phyloP scores from a whole-genome alignment of 2,888 invertebrate species.

The Masnerella sp. region DNA sequence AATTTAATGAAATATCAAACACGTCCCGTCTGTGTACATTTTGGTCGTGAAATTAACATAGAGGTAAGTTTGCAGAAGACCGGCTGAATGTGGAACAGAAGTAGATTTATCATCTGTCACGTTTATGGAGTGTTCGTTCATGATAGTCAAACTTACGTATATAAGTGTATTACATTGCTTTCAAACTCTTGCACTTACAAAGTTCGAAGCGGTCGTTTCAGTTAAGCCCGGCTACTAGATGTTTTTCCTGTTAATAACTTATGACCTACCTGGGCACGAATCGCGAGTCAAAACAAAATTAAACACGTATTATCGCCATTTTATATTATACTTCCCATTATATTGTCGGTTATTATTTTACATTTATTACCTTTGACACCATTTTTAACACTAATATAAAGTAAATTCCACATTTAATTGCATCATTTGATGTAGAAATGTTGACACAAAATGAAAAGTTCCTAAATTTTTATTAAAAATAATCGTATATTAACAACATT shows the following conservation, averaged over 20 bases:
- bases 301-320: too few relatives aligned
- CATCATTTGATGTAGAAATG: too few relatives aligned
- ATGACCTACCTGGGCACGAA: conserved; percentile 26
- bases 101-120: conserved; percentile 58
- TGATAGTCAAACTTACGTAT: conserved; percentile 57
- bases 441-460: too few relatives aligned
- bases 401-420: too few relatives aligned
- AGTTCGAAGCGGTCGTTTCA: conserved; percentile 47
- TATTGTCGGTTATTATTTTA: too few relatives aligned
- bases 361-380: too few relatives aligned
- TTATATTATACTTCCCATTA: too few relatives aligned
- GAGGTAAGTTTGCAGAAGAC: conserved; percentile 44
- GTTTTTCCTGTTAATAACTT: conserved; percentile 50
- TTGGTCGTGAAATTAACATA: conserved; percentile 36
- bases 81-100: conserved; percentile 50
- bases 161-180: conserved; percentile 56
- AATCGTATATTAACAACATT: too few relatives aligned
- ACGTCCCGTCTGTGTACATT: conserved; percentile 35
- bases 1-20: conserved; percentile 49
- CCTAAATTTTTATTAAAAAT: too few relatives aligned
- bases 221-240: conserved; percentile 36
- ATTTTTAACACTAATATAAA: too few relatives aligned
- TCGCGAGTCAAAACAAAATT: conserved; percentile 42
- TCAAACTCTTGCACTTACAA: conserved; percentile 54
- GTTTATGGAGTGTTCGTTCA: conserved; percentile 52